Evolutionary conservation across 1,140 invertebrate species (phyloP).

Genomic region (Streblospio benedicti): DNA sequence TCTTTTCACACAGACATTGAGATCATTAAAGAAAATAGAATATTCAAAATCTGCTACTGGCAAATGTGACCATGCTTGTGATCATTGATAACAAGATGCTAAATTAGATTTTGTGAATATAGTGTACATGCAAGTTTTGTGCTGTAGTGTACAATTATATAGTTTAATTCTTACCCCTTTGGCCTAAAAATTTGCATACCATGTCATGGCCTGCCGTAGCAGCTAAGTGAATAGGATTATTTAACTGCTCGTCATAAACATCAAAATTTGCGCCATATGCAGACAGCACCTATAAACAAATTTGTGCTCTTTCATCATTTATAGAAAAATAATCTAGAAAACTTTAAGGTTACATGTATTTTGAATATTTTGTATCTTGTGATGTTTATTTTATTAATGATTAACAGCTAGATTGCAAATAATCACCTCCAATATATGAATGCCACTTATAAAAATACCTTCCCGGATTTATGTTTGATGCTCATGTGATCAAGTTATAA

Average conservation of each 20-base stretch:
- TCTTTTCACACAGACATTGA: no score
- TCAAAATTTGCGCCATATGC: slow-evolving; percentile 46
- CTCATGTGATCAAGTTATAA: no score
- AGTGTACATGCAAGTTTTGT: no score
- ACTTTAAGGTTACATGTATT: background rate
- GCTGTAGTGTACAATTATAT: background rate
- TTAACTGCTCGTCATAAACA: slow-evolving; percentile 34
- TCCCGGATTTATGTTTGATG: no score
- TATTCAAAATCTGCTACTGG: no score
- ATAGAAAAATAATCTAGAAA: background rate
- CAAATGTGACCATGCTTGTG: no score
- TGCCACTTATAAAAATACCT: background rate
- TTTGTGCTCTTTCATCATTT: background rate
- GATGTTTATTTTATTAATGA: background rate
- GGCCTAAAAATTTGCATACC: slow-evolving; percentile 42
- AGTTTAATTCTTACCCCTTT: slow-evolving; percentile 35
- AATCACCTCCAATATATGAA: background rate
- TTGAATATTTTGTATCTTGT: background rate
- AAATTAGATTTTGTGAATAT: no score
- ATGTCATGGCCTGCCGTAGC: slow-evolving; percentile 36
- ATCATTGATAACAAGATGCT: no score
- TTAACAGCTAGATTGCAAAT: background rate
- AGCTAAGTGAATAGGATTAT: slow-evolving; percentile 43
- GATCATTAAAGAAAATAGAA: no score
- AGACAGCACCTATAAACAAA: slow-evolving; percentile 24